Evolutionary conservation across 1,140 invertebrate species (phyloP).

Genomic region (Aphis craccivora): DNA sequence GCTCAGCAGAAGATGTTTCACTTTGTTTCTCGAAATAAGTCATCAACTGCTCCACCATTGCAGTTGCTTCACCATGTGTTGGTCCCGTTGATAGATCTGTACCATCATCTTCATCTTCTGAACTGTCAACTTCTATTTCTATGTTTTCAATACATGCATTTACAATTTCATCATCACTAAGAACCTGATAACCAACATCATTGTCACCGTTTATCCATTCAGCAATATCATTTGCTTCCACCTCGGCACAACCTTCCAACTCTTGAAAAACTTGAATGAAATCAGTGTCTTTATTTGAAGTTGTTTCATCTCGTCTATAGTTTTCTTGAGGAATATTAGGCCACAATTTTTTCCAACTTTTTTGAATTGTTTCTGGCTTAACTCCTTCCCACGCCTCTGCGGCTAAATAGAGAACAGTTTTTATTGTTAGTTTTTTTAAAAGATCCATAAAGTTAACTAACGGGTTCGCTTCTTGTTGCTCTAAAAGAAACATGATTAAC

Average conservation of each 20-base stretch:
- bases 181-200: conserved; percentile 6
- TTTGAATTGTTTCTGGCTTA: conserved; percentile 4
- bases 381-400: background rate
- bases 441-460: conserved; percentile 32
- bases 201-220: conserved; percentile 29
- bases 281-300: conserved; percentile 15
- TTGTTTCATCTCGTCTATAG: conserved; percentile 27
- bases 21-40: conserved; percentile 6
- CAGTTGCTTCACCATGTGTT: conserved; percentile 18
- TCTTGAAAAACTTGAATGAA: conserved; percentile 42
- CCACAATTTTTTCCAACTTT: conserved; percentile 43
- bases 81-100: background rate
- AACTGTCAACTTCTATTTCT: conserved; percentile 19
- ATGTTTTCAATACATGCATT: background rate
- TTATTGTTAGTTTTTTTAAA: conserved; percentile 38
- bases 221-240: conserved; percentile 30
- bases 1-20: conserved; percentile 21
- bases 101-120: conserved; percentile 7
- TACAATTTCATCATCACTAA: conserved; percentile 37
- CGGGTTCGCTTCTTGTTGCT: conserved; percentile 35
- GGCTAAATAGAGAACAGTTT: conserved; percentile 41
- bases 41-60: conserved; percentile 22
- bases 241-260: conserved; percentile 20
- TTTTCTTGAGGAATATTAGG: conserved; percentile 29
- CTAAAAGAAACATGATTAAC: conserved; percentile 59